Conservation (phyloP, 2,113 vertebrate species). For the Equus quagga region DNA sequence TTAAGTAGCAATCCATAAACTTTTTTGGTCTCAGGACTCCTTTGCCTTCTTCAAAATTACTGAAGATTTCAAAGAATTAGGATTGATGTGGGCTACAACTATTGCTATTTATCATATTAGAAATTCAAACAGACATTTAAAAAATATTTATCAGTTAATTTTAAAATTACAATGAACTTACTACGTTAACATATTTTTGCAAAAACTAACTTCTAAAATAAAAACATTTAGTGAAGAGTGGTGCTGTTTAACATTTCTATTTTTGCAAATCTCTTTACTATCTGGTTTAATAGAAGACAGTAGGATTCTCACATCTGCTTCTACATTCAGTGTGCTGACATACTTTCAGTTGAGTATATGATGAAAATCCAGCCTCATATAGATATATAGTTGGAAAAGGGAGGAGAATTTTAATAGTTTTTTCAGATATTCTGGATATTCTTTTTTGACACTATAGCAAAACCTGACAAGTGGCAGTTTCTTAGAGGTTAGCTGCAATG, state of each 20-base stretch:
- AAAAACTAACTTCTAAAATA: conserved; percentile 35
- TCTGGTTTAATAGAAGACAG: background rate
- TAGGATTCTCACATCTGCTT: background rate
- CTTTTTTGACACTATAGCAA: background rate
- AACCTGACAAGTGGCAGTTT: background rate
- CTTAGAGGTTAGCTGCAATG: background rate
- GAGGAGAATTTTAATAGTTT: background rate
- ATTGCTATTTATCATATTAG: background rate
- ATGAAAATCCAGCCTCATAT: background rate
- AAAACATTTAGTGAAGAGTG: background rate
- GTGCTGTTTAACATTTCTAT: background rate
- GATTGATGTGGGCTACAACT: background rate
- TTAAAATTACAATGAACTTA: background rate
- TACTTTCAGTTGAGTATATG: background rate
- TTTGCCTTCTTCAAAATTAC: background rate
- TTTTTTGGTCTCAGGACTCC: background rate
- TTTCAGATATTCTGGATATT: background rate
- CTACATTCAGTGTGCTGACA: background rate
- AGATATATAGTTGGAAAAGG: background rate
- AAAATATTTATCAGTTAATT: background rate
- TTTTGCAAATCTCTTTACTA: conserved; percentile 42
- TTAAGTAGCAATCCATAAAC: background rate
- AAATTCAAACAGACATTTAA: conserved; percentile 30
- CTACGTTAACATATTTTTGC: background rate
- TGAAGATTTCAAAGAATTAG: background rate